A percentile compares a stretch with the other conserved stretches of the same genome.
phyloP scores from a whole-genome alignment of 2,888 invertebrate genomes.

The Conus canariensis region DNA sequence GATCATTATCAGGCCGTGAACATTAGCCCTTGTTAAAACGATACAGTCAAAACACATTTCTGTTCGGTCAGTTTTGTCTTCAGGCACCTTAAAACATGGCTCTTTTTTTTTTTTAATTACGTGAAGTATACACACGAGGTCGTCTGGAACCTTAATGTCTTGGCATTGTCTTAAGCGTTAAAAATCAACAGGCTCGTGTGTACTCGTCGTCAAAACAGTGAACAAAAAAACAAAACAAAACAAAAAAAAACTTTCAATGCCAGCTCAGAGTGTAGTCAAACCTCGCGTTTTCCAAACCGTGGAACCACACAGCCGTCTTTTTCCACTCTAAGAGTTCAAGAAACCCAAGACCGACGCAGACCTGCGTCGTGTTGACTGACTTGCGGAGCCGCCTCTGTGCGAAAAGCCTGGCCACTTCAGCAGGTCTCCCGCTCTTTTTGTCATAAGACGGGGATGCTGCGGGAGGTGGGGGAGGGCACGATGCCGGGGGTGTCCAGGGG shows the following conservation, averaged over 20 bases:
- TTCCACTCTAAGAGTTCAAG: background rate
- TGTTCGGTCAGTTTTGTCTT: background rate
- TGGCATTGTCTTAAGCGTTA: background rate
- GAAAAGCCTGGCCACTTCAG: slow-evolving; percentile 1
- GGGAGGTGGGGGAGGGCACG: slow-evolving; percentile 60
- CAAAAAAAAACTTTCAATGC: background rate
- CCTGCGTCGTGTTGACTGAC: background rate
- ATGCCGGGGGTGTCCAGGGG: slow-evolving; percentile 60
- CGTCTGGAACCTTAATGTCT: background rate
- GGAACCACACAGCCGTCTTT: background rate
- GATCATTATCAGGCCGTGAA: slow-evolving; percentile 28
- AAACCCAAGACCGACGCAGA: background rate
- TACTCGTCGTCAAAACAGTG: background rate
- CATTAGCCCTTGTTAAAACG: slow-evolving; percentile 26
- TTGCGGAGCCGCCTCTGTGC: background rate
- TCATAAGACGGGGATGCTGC: slow-evolving; percentile 67
- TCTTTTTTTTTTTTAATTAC: background rate
- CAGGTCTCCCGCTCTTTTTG: slow-evolving; percentile 41
- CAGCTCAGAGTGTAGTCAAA: background rate
- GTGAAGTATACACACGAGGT: background rate
- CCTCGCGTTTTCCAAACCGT: background rate
- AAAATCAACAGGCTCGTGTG: background rate
- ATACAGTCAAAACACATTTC: background rate
- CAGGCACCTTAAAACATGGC: slow-evolving; percentile 24
- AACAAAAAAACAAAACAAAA: background rate